phyloP scores from a whole-genome alignment of 2,797 vertebrate genomes.

The Dromococcyx pavoninus region DNA sequence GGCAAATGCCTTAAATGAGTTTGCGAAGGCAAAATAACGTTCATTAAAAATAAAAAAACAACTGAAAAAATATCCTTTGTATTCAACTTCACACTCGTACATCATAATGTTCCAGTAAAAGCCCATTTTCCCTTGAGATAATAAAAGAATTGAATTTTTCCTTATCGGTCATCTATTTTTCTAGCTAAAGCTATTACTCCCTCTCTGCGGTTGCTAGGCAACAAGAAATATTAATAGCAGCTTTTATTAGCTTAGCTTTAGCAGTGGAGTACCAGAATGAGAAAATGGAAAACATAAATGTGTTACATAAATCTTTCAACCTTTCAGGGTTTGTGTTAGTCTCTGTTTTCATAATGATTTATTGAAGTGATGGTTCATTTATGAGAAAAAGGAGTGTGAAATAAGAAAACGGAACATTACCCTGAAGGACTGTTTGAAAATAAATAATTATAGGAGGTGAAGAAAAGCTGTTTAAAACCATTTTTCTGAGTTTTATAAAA shows the following conservation, averaged over 20 bases:
- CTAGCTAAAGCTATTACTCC: conserved; percentile 99
- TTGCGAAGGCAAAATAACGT: conserved; percentile 76
- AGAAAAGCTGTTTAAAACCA: conserved; percentile 90
- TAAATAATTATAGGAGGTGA: conserved; percentile 98
- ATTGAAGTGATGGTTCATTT: conserved; percentile 98
- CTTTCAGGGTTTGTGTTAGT: conserved; percentile 96
- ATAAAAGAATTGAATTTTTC: conserved; percentile 99
- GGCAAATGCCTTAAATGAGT: conserved; percentile 69
- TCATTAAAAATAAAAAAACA: conserved; percentile 82
- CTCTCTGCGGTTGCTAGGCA: conserved; percentile 97
- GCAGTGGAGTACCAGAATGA: conserved; percentile 98
- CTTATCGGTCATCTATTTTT: conserved; percentile 99
- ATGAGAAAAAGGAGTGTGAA: conserved; percentile 96
- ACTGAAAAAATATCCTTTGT: conserved; percentile 78
- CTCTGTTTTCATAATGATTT: conserved; percentile 99
- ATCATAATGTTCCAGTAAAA: conserved; percentile 98
- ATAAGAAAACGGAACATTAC: conserved; percentile 98
- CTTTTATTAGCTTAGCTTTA: conserved; percentile 99
- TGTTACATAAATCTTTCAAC: conserved; percentile 99
- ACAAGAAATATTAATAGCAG: conserved; percentile 99
- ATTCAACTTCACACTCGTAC: conserved; percentile 90
- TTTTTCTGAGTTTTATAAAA: conserved; percentile 84
- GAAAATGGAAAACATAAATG: conserved; percentile 99
- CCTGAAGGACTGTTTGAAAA: conserved; percentile 97
- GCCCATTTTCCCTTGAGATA: conserved; percentile 99